These are phyloP conservation scores for Trissoscelio sp. DNA, from an alignment of 2,888 invertebrate genomes.

Conservation along the genomic window DNA sequence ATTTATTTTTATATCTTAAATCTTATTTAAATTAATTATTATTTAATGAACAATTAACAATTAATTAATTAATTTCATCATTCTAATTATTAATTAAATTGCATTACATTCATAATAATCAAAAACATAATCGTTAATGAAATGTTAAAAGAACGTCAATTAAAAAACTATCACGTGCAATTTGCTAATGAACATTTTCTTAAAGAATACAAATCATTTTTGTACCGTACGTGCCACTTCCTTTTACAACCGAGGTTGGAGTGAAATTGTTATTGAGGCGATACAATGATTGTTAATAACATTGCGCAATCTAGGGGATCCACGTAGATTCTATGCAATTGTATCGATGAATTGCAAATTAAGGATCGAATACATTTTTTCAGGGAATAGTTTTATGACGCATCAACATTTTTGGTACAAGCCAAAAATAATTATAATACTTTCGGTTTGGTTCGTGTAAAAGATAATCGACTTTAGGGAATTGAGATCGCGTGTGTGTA, in stretches of 20 bases:
- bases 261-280: constrained; percentile 7
- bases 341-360: constrained; percentile 1
- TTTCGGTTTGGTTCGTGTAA: not conserved
- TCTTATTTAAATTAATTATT: too few species aligned
- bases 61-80: too few species aligned
- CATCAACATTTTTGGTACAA: not conserved
- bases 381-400: not conserved
- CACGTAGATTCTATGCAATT: not conserved
- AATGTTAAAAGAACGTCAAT: too few species aligned
- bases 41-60: too few species aligned
- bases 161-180: too few species aligned
- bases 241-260: not conserved
- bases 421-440: not conserved
- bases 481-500: constrained; percentile 13
- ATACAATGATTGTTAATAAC: constrained; percentile 9
- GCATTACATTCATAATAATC: too few species aligned
- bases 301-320: constrained; percentile 9
- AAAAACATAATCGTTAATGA: too few species aligned
- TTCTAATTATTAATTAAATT: too few species aligned
- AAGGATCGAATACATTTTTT: not conserved
- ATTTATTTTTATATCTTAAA: too few species aligned
- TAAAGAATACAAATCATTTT: not conserved
- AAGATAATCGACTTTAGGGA: not conserved
- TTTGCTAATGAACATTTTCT: too few species aligned
- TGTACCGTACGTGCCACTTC: not conserved